These are phyloP conservation scores for Apocrypta bakeri DNA, from an alignment of 1,140 invertebrate species.

Conservation along the genomic window DNA sequence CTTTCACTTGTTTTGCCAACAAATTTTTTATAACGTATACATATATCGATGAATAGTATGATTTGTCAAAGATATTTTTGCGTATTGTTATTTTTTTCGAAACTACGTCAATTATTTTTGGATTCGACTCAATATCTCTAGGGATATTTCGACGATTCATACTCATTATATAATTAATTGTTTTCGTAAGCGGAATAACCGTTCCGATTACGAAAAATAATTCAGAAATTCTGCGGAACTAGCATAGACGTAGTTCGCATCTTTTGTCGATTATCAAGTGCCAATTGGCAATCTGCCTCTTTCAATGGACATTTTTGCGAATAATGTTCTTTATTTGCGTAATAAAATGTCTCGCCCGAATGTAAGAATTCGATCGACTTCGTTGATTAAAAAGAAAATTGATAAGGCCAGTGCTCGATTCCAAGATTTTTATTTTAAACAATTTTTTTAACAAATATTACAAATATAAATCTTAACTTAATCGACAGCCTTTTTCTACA, in stretches of 20 bases:
- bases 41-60: too few species aligned
- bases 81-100: too few species aligned
- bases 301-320: background rate
- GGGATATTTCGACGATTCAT: too few species aligned
- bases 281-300: background rate
- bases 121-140: too few species aligned
- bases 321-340: too few species aligned
- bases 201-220: background rate
- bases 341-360: background rate
- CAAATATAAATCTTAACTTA: background rate
- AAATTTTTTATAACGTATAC: too few species aligned
- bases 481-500: background rate
- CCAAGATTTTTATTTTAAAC: background rate
- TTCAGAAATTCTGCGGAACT: background rate
- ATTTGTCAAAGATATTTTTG: too few species aligned
- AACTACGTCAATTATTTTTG: too few species aligned
- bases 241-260: background rate
- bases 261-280: background rate
- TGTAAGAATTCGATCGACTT: too few species aligned
- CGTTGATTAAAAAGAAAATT: too few species aligned
- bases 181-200: background rate
- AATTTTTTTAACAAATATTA: background rate
- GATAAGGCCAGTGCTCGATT: too few species aligned
- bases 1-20: too few species aligned
- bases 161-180: background rate